Percentiles rank a stretch among this genome's conserved stretches.
These are phyloP conservation scores for Saxidomus purpurata DNA, from an alignment of 1,140 invertebrate genomes.

Conservation along the genomic window DNA sequence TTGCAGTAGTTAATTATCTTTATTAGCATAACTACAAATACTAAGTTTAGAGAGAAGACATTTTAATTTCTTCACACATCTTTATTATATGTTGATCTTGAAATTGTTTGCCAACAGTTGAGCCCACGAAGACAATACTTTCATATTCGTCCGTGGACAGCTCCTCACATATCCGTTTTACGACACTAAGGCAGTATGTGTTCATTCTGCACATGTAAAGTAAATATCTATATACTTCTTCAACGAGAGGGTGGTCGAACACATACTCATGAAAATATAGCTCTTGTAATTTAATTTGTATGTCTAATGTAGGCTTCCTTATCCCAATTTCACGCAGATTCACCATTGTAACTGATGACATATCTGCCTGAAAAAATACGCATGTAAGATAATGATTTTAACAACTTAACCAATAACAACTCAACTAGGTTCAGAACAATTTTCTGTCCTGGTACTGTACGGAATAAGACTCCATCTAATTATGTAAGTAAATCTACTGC, in stretches of 20 bases:
- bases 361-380: slow-evolving; percentile 7
- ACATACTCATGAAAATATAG: not conserved
- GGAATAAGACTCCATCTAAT: not conserved
- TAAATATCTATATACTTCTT: not conserved
- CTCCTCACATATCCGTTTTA: not conserved
- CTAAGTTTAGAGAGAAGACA: not conserved
- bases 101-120: not conserved
- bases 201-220: not conserved
- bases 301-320: too few relatives aligned
- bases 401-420: not conserved
- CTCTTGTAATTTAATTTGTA: too few relatives aligned
- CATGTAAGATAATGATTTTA: not conserved
- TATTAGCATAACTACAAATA: not conserved
- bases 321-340: not conserved
- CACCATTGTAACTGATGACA: not conserved
- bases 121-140: not conserved
- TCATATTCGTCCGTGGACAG: not conserved
- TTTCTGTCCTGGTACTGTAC: not conserved
- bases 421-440: not conserved
- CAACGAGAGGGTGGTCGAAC: not conserved
- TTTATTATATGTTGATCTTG: not conserved
- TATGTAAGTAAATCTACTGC: not conserved
- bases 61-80: not conserved
- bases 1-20: not conserved
- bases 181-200: not conserved